Base-by-base conservation (phyloP, 2,888 invertebrate genomes). In the Spialia ferax region DNA sequence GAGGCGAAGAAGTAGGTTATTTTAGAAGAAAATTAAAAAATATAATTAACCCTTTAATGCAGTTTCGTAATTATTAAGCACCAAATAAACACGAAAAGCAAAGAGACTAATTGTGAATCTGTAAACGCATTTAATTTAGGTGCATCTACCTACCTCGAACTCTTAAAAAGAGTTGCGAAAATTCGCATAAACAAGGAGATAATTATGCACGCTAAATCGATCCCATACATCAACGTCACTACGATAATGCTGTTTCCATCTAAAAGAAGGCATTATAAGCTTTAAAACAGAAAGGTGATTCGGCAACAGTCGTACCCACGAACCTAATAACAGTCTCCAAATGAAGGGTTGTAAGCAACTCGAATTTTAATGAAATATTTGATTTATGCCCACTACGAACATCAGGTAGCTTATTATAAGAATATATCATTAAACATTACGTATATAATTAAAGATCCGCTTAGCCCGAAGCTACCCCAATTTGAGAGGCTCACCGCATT, bases 361-460 rank as follows among this genome's bases (percentile, higher is more conserved):
- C 84, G 87, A 87, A 85, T 88, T 92, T 92, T 93, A 93, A 93
- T 93, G 93, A 93, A 93, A 92, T 91, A 90, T 92, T 92, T 93
- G 93, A 93, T 93, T 93, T 93, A 93, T 93, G 85, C 86, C 83
- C 86, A 77, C 80, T 85, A 77, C 79, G 82, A 84, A 88, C 86
- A 88, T 91, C 91, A 91, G 93, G 93, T 93, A 93, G 93, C 93
- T 93, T 93, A 93, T 93, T 92, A 93, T 89, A 88, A 87, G 89
- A 88, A 89, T 91, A 90, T 93, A 93, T 93, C 90, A 93, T 93
- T 93, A 93, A 90, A 84, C 87, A 93, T 93, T 93, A 93, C 92
- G 79, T 91, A 90, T 93, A 93, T 93, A 93, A 93, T 93, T 93
- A 93, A 91, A 89, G 81, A 75, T 84, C 79, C 82, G 82, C 81